Evolutionary conservation across 2,797 vertebrate genomes (phyloP).

Genomic region (Podarcis siculus): DNA sequence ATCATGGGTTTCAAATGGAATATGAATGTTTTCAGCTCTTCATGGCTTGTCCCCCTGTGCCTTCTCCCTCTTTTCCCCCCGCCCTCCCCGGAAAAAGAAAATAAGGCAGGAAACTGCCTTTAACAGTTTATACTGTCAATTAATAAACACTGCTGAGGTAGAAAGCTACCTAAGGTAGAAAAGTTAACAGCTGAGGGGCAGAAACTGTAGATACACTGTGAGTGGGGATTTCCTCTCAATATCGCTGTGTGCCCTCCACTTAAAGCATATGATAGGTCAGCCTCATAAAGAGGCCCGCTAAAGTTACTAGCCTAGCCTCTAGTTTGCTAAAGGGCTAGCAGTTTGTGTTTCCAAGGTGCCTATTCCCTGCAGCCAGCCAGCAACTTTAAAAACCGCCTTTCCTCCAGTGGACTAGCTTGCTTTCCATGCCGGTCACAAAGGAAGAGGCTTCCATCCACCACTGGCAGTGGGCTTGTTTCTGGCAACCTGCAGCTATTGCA

Average conservation of each 20-base stretch:
- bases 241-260: not conserved
- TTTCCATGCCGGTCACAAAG: too few species aligned
- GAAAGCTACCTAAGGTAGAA: slow-evolving; percentile 54
- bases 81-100: slow-evolving; percentile 48
- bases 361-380: too few species aligned
- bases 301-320: not conserved
- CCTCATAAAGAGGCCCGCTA: not conserved
- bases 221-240: not conserved
- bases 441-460: too few species aligned
- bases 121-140: slow-evolving; percentile 74
- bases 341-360: not conserved
- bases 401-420: too few species aligned
- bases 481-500: too few species aligned
- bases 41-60: slow-evolving; percentile 63
- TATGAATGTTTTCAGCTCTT: slow-evolving; percentile 75
- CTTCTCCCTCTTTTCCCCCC: slow-evolving; percentile 51
- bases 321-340: not conserved
- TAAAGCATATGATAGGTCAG: not conserved
- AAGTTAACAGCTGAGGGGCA: slow-evolving; percentile 50
- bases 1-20: slow-evolving; percentile 84
- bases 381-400: too few species aligned
- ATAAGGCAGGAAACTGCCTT: slow-evolving; percentile 69
- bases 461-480: too few species aligned
- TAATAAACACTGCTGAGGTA: slow-evolving; percentile 69
- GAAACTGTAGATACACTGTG: slow-evolving; percentile 52